phyloP scores from a whole-genome alignment of 2,113 vertebrate genomes.

The Malurus melanocephalus region DNA sequence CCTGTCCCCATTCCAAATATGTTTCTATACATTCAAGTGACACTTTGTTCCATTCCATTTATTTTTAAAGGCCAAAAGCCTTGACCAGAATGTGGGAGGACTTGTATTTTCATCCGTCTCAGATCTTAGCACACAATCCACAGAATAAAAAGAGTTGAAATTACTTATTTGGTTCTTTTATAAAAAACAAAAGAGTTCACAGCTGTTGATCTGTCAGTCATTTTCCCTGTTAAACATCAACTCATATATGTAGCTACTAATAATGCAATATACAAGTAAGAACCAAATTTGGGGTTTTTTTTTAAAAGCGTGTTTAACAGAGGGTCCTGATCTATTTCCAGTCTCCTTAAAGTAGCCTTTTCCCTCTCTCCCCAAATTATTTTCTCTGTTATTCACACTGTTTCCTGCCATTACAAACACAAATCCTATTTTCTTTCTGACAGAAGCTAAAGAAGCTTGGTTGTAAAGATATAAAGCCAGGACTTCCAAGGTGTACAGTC shows the following conservation, averaged over 20 bases:
- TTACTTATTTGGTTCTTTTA: not conserved
- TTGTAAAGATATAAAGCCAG: not conserved
- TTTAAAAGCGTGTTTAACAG: not conserved
- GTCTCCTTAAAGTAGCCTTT: not conserved
- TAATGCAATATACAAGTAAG: not conserved
- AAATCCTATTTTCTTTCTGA: not conserved
- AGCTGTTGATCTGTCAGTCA: not conserved
- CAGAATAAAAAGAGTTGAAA: not conserved
- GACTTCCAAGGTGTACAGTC: not conserved
- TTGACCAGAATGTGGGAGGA: not conserved
- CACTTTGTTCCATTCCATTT: not conserved
- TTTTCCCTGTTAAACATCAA: not conserved
- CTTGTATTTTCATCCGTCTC: not conserved
- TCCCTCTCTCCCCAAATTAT: not conserved
- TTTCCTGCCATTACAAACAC: not conserved
- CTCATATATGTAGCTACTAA: not conserved
- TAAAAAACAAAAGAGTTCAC: not conserved
- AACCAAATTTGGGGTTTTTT: not conserved
- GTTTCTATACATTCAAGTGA: not conserved
- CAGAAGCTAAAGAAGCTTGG: not conserved
- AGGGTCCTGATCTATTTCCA: not conserved
- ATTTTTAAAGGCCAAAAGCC: not conserved
- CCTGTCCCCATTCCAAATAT: not conserved
- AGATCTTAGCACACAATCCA: not conserved
- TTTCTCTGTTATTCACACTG: not conserved